Evolutionary conservation across 2,888 invertebrate genomes (phyloP).

Genomic region (Vannuccia rotundouncinata): DNA sequence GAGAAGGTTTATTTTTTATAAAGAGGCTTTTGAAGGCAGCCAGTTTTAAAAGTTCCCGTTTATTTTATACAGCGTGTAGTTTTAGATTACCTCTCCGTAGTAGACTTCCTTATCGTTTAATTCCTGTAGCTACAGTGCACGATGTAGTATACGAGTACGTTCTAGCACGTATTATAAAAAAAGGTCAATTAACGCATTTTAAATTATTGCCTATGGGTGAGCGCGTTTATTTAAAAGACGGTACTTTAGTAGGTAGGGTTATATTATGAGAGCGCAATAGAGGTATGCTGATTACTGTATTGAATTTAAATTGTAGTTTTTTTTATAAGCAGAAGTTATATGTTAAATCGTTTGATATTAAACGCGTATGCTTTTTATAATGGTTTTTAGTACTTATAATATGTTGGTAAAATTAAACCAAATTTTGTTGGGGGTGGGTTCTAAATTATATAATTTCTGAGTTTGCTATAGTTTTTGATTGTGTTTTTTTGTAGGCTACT

Average conservation of each 20-base stretch:
- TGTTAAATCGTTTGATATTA: neutral
- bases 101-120: neutral
- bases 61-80: neutral
- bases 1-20: neutral
- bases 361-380: neutral
- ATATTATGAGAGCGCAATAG: neutral
- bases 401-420: neutral
- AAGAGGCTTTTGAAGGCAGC: neutral
- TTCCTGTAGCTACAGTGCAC: neutral
- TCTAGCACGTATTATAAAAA: neutral
- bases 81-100: neutral
- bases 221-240: neutral
- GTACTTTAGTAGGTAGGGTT: neutral
- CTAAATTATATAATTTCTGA: neutral
- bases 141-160: neutral
- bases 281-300: neutral
- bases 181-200: neutral
- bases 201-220: neutral
- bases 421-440: neutral
- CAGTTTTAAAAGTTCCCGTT: neutral
- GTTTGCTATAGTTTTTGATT: neutral
- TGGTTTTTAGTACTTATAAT: neutral
- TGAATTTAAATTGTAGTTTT: neutral
- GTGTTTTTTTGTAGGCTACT: neutral
- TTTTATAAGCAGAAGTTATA: neutral